These are phyloP conservation scores for Ceratina calcarata DNA, from an alignment of 1,140 invertebrate genomes.

Conservation along the genomic window DNA sequence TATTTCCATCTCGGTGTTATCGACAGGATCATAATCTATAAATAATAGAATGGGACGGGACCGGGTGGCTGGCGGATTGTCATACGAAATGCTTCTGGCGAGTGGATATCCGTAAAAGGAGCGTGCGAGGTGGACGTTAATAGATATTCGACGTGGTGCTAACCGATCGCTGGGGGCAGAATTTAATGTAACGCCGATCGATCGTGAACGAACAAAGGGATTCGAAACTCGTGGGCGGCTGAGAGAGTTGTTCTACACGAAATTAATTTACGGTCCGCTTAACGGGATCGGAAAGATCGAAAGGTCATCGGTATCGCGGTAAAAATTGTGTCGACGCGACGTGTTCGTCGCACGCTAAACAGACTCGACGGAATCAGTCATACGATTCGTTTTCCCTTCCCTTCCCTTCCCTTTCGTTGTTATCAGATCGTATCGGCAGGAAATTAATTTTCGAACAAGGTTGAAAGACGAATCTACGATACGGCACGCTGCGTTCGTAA, in stretches of 20 bases:
- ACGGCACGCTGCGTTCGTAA: neutral
- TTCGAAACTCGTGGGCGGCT: conserved; percentile 29
- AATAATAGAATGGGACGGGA: conserved; percentile 12
- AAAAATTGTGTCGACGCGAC: conserved; percentile 1
- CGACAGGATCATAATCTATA: conserved; percentile 2
- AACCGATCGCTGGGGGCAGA: conserved; percentile 1
- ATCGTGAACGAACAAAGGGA: conserved; percentile 39
- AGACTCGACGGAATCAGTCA: neutral
- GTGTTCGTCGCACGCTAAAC: neutral
- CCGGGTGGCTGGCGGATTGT: neutral
- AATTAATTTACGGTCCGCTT: conserved; percentile 44
- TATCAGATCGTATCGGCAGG: neutral
- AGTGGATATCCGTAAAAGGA: neutral
- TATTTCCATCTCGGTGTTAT: neutral
- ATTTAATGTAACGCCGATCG: conserved; percentile 26
- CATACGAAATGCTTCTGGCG: conserved; percentile 8
- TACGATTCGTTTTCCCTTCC: neutral
- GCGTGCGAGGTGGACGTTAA: neutral
- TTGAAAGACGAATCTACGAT: neutral
- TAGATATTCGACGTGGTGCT: conserved; percentile 21
- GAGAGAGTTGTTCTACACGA: conserved; percentile 24
- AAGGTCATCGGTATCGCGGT: conserved; percentile 24
- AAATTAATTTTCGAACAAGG: neutral
- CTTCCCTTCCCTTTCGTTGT: neutral
- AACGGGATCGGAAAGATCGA: conserved; percentile 38